Percentiles rank a stretch among this genome's conserved stretches.
Evolutionary conservation across 2,888 invertebrate genomes (phyloP).

Genomic region (Rhorus exstirpatorius): DNA sequence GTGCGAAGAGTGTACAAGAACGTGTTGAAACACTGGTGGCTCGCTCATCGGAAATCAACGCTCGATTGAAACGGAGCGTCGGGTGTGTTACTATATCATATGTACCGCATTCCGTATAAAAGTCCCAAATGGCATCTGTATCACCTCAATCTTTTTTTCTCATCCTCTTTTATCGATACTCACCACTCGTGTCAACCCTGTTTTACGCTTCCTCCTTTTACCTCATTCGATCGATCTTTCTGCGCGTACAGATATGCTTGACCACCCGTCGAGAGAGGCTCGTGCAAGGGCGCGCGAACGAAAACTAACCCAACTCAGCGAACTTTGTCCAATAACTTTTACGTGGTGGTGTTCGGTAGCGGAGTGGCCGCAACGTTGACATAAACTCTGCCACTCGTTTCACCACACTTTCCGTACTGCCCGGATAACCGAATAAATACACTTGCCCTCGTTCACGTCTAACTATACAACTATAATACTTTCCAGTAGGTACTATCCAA

Average conservation of each 20-base stretch:
- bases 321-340: slow-evolving; percentile 67
- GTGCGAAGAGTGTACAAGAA: slow-evolving; percentile 11
- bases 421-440: slow-evolving; percentile 43
- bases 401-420: slow-evolving; percentile 4
- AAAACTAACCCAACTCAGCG: slow-evolving; percentile 59
- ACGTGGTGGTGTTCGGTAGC: slow-evolving; percentile 40
- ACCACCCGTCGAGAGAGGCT: slow-evolving; percentile 42
- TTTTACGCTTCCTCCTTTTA: background rate
- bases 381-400: slow-evolving; percentile 36
- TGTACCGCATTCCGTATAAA: background rate
- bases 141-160: slow-evolving; percentile 25
- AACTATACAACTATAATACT: slow-evolving; percentile 1
- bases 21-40: slow-evolving; percentile 3
- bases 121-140: background rate
- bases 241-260: slow-evolving; percentile 30
- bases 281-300: slow-evolving; percentile 40
- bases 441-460: background rate
- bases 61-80: background rate
- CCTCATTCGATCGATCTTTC: slow-evolving; percentile 53
- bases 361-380: slow-evolving; percentile 58
- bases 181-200: slow-evolving; percentile 32
- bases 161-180: slow-evolving; percentile 19
- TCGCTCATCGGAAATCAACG: background rate
- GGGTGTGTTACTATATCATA: background rate
- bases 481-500: background rate